Base-by-base conservation (phyloP, 2,888 invertebrate genomes). In the Synergus gifuensis region DNA sequence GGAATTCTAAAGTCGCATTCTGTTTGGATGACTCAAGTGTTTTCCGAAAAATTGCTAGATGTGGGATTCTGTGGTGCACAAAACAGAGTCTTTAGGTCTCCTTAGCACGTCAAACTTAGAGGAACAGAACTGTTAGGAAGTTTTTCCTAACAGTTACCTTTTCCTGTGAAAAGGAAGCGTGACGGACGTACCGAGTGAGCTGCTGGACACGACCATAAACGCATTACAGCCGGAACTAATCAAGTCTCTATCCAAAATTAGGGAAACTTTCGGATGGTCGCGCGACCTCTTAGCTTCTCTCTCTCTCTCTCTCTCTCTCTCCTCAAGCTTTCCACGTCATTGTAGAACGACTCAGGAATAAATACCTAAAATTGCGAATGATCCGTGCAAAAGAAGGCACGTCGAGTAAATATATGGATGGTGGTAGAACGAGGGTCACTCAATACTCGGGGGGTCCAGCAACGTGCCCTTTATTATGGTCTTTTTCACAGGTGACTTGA, bases 151-250 rank as follows among this genome's bases (percentile, higher is more conserved):
- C 28, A 28, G 28, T 28, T 28, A 28, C 28, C 28, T 28, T 28
- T 28, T 28, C 12, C 76, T 78, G 79, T 60, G 81, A 83, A 79
- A 84, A 84, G 83, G 85, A 84, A 89, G 88, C 88, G 88, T 88
- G 86, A 88, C 88, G 84, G 82, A 80, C 84, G 83, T 84, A 82
- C 62, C 76, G 83, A 73, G 73, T 49, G 73, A 85, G 83, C 85
- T 77, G 83, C 83, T 63, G 76, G 81, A 77, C 83, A 82, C 83
- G 83, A 84, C 88, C 88, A 88, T 90, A 89, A 91, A 90, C 87
- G 90, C 88, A 90, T 91, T 89, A 91, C 87, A 86, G 87, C 90
- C 89, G 90, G 87, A 89, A 90, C 91, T 89, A 91, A 91, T 90
- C 84, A 83, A 77, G 83, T 81, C 82, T 87, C 86, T 87, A 88